Conservation (phyloP, 2,113 vertebrate species). For the Brevimyrus niger region DNA sequence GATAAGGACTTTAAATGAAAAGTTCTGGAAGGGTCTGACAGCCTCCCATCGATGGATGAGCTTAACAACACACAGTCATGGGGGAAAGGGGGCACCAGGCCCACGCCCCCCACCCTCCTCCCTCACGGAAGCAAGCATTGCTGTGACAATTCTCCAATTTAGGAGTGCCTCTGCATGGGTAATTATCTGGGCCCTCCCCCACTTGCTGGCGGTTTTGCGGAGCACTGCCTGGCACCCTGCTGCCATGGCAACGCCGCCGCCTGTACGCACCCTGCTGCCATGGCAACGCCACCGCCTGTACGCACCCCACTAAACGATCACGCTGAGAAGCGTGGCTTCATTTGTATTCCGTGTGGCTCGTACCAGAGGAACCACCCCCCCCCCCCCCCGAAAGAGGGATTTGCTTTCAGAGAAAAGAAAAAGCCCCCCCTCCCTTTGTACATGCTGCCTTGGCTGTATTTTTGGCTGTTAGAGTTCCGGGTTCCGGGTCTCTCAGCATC, state of each 20-base stretch:
- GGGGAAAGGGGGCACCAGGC: background rate
- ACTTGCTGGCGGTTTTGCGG: background rate
- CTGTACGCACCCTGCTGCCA: conserved; percentile 12
- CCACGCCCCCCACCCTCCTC: background rate
- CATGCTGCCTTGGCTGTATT: background rate
- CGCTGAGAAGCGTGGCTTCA: background rate
- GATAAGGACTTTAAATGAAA: background rate
- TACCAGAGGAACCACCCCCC: background rate
- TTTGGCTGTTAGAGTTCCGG: background rate
- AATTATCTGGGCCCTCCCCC: background rate
- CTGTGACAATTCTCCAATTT: background rate
- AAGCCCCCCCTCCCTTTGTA: background rate
- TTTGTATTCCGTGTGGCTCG: conserved; percentile 13
- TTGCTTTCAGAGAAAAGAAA: background rate
- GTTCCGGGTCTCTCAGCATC: background rate
- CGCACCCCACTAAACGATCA: background rate
- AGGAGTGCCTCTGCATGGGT: background rate
- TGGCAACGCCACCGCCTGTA: background rate
- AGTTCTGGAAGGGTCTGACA: background rate
- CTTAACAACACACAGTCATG: background rate
- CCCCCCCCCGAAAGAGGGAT: background rate
- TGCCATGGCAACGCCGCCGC: conserved; percentile 8
- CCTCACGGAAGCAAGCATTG: background rate
- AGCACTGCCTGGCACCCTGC: background rate
- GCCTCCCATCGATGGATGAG: background rate